These are phyloP conservation scores for Diprion similis DNA, from an alignment of 1,140 invertebrate species.

Conservation along the genomic window DNA sequence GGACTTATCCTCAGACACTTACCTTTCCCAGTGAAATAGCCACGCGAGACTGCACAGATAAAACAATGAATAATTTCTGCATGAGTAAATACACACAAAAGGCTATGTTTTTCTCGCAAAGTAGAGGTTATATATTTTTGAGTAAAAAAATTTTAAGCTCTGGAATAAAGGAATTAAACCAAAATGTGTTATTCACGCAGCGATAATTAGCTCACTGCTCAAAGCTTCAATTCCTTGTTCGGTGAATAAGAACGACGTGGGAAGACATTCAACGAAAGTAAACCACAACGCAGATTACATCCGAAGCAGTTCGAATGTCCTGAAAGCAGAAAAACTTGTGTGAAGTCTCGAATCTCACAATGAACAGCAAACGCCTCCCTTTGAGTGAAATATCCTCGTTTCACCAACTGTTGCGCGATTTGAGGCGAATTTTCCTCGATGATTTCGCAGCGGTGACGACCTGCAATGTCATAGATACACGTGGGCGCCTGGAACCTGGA, in stretches of 20 bases:
- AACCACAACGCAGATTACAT: no score
- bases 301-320: no score
- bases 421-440: background rate
- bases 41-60: background rate
- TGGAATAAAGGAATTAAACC: no score
- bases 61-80: background rate
- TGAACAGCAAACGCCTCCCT: no score
- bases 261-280: no score
- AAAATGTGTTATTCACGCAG: no score
- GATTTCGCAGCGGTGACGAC: constrained; percentile 5
- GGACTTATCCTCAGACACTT: background rate
- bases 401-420: constrained; percentile 2
- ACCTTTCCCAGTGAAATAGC: background rate
- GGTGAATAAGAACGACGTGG: no score
- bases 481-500: background rate
- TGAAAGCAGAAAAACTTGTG: no score
- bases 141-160: no score
- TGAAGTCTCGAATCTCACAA: no score
- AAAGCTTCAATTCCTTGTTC: no score
- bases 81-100: background rate
- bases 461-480: background rate
- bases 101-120: background rate
- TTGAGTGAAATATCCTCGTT: background rate
- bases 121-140: background rate
- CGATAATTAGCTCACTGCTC: no score